Evolutionary conservation across 2,113 vertebrate genomes (phyloP).

Genomic region (Cryptomyrus ogoouensis): DNA sequence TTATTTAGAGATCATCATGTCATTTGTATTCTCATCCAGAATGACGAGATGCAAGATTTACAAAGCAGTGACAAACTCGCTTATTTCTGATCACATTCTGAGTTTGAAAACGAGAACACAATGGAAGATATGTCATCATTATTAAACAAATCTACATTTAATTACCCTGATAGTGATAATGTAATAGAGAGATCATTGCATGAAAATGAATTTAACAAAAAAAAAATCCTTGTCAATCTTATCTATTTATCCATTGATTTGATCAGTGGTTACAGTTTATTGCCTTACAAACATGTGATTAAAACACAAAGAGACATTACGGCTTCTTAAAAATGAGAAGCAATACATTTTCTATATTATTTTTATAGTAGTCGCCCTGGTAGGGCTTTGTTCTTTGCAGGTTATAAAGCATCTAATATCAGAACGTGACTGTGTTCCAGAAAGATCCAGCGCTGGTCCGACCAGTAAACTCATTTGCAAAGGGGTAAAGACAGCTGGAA

Average conservation of each 20-base stretch:
- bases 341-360: conserved; percentile 49
- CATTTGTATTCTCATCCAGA: not conserved
- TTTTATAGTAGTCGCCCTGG: conserved; percentile 44
- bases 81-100: not conserved
- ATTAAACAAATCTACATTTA: conserved; percentile 37
- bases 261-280: conserved; percentile 32
- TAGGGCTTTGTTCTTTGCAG: conserved; percentile 23
- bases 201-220: conserved; percentile 39
- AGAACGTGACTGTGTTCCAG: not conserved
- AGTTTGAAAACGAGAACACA: not conserved
- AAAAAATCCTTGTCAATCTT: conserved; percentile 39
- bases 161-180: conserved; percentile 40
- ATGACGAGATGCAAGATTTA: not conserved
- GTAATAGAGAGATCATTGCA: conserved; percentile 33
- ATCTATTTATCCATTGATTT: conserved; percentile 36
- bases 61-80: not conserved
- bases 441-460: not conserved
- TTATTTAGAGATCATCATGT: conserved; percentile 10
- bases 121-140: conserved; percentile 27
- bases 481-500: not conserved
- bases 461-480: not conserved
- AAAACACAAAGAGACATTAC: conserved; percentile 42
- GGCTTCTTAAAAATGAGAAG: conserved; percentile 76
- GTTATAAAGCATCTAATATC: not conserved
- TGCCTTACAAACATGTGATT: conserved; percentile 32